A percentile compares a stretch with the other conserved stretches of the same genome.
phyloP scores from a whole-genome alignment of 2,888 invertebrate species.

The Cyclophora albipunctata region DNA sequence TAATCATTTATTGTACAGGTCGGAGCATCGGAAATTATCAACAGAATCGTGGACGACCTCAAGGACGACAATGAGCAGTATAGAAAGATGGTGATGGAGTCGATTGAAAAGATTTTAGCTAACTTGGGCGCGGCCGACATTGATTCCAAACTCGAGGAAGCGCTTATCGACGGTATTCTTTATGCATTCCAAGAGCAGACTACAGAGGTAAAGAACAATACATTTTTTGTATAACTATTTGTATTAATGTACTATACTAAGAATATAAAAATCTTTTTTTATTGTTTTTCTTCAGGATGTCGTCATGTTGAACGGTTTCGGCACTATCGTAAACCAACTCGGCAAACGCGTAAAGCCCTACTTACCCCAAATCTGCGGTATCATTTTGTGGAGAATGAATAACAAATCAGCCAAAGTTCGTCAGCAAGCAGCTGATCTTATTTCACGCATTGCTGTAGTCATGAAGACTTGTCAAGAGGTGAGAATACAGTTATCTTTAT shows the following conservation, averaged over 20 bases:
- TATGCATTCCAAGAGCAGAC: constrained; percentile 99
- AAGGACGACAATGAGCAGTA: constrained; percentile 99
- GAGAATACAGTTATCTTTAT: constrained; percentile 11
- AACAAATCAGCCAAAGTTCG: constrained; percentile 99
- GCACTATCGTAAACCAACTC: constrained; percentile 97
- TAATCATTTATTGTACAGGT: constrained; percentile 64
- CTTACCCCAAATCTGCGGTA: constrained; percentile 99
- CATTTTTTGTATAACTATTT: no score
- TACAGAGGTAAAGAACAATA: constrained; percentile 82
- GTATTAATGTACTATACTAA: not conserved
- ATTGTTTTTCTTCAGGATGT: constrained; percentile 81
- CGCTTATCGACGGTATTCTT: constrained; percentile 98
- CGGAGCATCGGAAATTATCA: constrained; percentile 99
- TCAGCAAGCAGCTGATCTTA: constrained; percentile 99
- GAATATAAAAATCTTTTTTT: not conserved
- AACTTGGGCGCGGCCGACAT: constrained; percentile 98
- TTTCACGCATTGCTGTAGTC: constrained; percentile 97
- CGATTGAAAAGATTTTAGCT: constrained; percentile 98
- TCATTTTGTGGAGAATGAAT: constrained; percentile 98
- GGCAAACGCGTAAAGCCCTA: constrained; percentile 99
- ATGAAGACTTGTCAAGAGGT: constrained; percentile 99
- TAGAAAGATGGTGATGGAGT: constrained; percentile 99
- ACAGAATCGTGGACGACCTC: constrained; percentile 97
- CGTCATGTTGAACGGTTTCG: constrained; percentile 99
- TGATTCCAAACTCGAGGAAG: constrained; percentile 97